Percentiles rank a stretch among this genome's conserved stretches.
phyloP scores from a whole-genome alignment of 1,140 invertebrate genomes.

The Chionoecetes opilio region DNA sequence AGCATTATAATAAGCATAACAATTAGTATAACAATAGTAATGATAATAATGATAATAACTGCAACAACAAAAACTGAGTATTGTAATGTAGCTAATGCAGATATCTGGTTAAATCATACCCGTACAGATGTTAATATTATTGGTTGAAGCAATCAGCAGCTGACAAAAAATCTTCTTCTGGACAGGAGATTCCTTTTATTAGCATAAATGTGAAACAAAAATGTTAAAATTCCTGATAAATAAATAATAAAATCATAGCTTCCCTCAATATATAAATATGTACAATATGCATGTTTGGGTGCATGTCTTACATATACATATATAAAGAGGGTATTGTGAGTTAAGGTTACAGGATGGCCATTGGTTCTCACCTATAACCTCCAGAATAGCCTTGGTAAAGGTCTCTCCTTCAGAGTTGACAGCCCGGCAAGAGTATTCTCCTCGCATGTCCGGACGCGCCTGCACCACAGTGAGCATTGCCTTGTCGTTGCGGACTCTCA shows the following conservation, averaged over 20 bases:
- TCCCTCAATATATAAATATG: not conserved
- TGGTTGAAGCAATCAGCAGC: not conserved
- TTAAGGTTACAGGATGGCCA: not conserved
- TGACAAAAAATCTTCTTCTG: not conserved
- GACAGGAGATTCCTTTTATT: not conserved
- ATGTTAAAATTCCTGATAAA: not conserved
- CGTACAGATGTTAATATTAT: not conserved
- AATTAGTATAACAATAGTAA: not conserved
- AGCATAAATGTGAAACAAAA: not conserved
- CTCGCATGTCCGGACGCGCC: conserved; percentile 89
- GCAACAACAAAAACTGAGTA: not conserved
- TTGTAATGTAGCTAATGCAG: not conserved
- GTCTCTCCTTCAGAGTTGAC: conserved; percentile 91
- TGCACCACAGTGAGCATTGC: conserved; percentile 89
- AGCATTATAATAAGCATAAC: not conserved
- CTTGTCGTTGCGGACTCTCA: conserved; percentile 90
- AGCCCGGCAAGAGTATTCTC: conserved; percentile 93
- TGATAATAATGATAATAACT: not conserved
- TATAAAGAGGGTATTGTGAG: not conserved
- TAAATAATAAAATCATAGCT: conserved; percentile 1
- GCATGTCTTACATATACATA: not conserved
- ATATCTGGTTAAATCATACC: not conserved
- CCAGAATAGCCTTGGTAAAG: conserved; percentile 91
- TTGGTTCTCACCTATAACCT: conserved; percentile 86
- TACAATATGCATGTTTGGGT: not conserved